Evolutionary conservation across 2,113 vertebrate species (phyloP).

Genomic region (Stegastes partitus): DNA sequence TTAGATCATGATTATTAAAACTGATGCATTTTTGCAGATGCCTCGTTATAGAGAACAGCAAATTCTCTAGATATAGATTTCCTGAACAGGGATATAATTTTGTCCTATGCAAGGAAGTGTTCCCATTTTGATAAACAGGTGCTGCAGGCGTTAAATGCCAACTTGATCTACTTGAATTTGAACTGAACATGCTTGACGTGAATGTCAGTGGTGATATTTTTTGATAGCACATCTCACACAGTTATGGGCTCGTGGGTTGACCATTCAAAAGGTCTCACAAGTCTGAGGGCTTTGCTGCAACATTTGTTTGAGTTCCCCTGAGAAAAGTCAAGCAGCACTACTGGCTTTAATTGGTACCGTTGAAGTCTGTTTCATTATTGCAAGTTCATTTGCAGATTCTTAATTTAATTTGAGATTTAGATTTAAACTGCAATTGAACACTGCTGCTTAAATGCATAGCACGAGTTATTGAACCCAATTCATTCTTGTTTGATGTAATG

Average conservation of each 20-base stretch:
- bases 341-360: neutral
- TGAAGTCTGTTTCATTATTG: neutral
- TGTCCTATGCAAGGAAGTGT: neutral
- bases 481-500: neutral
- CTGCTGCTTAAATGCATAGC: conserved; percentile 4
- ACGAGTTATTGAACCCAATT: conserved; percentile 12
- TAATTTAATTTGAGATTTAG: neutral
- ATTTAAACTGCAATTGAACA: neutral
- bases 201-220: conserved; percentile 20
- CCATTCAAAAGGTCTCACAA: conserved; percentile 35
- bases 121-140: conserved; percentile 14
- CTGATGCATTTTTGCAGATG: conserved; percentile 19
- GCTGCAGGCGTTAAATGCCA: neutral
- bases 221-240: neutral
- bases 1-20: conserved; percentile 26
- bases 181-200: neutral
- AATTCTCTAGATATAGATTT: conserved; percentile 50
- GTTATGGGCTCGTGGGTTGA: neutral
- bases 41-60: conserved; percentile 35
- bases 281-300: neutral
- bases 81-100: neutral
- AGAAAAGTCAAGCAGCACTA: neutral
- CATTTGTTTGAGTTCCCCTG: neutral
- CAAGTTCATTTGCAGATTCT: neutral
- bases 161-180: conserved; percentile 14